These are phyloP conservation scores for Leptinotarsa haldemani DNA, from an alignment of 2,888 invertebrate species.

Conservation along the genomic window DNA sequence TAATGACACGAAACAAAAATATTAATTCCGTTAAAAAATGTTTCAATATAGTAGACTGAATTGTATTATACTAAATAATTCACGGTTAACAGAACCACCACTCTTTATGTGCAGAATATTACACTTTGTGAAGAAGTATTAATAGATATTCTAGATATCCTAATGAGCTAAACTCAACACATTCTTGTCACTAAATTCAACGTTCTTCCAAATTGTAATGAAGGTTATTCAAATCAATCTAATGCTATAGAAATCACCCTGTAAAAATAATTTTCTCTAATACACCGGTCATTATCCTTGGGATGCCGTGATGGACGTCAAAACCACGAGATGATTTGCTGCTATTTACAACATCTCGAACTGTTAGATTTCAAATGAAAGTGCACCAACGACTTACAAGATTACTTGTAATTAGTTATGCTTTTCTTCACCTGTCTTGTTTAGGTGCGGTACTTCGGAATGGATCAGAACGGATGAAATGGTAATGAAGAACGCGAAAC, in stretches of 20 bases:
- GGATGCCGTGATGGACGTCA: neutral
- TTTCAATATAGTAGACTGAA: too few species aligned
- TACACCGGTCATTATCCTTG: constrained; percentile 3
- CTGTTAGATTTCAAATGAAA: constrained; percentile 13
- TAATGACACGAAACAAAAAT: too few species aligned
- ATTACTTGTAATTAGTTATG: constrained; percentile 12
- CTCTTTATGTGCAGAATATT: too few species aligned
- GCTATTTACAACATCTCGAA: neutral
- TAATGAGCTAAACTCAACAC: too few species aligned
- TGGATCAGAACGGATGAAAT: neutral
- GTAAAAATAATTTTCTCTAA: neutral
- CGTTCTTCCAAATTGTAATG: too few species aligned
- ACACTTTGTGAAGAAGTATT: too few species aligned
- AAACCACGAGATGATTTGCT: constrained; percentile 14
- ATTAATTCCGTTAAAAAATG: too few species aligned
- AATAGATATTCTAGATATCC: too few species aligned
- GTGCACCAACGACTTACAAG: neutral
- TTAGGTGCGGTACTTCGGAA: constrained; percentile 14
- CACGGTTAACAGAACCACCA: too few species aligned
- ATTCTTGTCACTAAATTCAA: too few species aligned
- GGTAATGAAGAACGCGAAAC: neutral
- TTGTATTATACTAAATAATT: too few species aligned
- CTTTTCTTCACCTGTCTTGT: constrained; percentile 15
- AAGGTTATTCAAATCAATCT: neutral
- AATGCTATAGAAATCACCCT: neutral